These are phyloP conservation scores for Ferdinandea cuprea DNA, from an alignment of 2,888 invertebrate species.

Conservation along the genomic window DNA sequence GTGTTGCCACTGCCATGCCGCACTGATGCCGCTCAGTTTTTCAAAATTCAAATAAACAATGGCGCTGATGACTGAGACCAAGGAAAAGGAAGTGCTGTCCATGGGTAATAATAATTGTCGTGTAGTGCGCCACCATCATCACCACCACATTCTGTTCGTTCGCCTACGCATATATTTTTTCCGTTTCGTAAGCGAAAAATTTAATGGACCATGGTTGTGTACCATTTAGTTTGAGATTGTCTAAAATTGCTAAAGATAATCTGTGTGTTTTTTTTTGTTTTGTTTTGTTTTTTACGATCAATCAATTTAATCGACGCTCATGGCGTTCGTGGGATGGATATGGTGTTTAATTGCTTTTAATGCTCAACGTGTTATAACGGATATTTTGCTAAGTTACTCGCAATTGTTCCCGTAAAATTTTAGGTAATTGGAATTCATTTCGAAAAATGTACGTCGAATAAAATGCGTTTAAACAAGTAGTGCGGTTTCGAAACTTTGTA, in stretches of 20 bases:
- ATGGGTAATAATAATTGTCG: slow-evolving; percentile 33
- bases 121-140: slow-evolving; percentile 50
- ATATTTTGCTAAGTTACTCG: slow-evolving; percentile 56
- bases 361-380: slow-evolving; percentile 35
- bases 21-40: slow-evolving; percentile 1
- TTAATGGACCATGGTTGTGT: slow-evolving; percentile 19
- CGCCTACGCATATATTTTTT: slow-evolving; percentile 2
- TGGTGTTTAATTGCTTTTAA: slow-evolving; percentile 46
- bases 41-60: slow-evolving; percentile 65
- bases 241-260: slow-evolving; percentile 54
- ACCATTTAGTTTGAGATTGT: slow-evolving; percentile 39
- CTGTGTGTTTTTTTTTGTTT: no score
- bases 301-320: slow-evolving; percentile 66
- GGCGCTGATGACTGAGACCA: slow-evolving; percentile 48
- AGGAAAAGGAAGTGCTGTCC: slow-evolving; percentile 36
- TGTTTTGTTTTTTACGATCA: slow-evolving; percentile 46
- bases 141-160: slow-evolving; percentile 17
- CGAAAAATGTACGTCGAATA: slow-evolving; percentile 43
- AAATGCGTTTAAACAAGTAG: slow-evolving; percentile 62
- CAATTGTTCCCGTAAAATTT: slow-evolving; percentile 37
- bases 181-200: slow-evolving; percentile 1
- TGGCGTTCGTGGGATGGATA: slow-evolving; percentile 50
- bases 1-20: slow-evolving; percentile 30
- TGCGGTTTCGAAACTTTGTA: slow-evolving; percentile 37
- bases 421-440: slow-evolving; percentile 58